Evolutionary conservation across 2,797 vertebrate genomes (phyloP).

Genomic region (Numenius phaeopus): DNA sequence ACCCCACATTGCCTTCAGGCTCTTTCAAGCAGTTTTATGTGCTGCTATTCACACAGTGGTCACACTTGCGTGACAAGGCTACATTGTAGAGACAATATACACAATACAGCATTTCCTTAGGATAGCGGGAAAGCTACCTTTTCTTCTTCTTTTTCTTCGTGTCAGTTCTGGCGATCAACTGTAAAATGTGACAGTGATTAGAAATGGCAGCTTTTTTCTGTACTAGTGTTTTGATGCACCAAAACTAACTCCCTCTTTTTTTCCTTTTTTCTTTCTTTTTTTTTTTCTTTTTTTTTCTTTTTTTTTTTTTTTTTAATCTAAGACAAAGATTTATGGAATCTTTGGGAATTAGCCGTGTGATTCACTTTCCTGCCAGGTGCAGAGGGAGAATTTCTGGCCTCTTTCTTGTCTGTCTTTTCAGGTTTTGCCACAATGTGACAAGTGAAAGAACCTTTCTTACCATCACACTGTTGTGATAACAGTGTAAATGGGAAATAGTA

Average conservation of each 20-base stretch:
- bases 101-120: slow-evolving; percentile 30
- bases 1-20: not conserved
- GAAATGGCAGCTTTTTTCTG: slow-evolving; percentile 13
- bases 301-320: not conserved
- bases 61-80: slow-evolving; percentile 46
- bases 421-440: not conserved
- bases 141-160: slow-evolving; percentile 41
- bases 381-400: not conserved
- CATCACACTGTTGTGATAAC: fast-evolving
- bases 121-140: not conserved
- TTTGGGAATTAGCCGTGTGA: not conserved
- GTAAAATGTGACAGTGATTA: slow-evolving; percentile 56
- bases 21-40: slow-evolving; percentile 17
- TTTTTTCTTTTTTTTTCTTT: too few relatives aligned
- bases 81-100: not conserved
- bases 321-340: not conserved
- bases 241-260: not conserved
- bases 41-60: not conserved
- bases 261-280: fast-evolving
- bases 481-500: not conserved
- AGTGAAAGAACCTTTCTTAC: not conserved
- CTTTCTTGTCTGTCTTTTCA: not conserved
- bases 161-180: not conserved
- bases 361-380: not conserved
- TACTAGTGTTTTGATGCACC: not conserved